Base-by-base conservation (phyloP, 2,888 invertebrate genomes). In the Quadroppia sp. region DNA sequence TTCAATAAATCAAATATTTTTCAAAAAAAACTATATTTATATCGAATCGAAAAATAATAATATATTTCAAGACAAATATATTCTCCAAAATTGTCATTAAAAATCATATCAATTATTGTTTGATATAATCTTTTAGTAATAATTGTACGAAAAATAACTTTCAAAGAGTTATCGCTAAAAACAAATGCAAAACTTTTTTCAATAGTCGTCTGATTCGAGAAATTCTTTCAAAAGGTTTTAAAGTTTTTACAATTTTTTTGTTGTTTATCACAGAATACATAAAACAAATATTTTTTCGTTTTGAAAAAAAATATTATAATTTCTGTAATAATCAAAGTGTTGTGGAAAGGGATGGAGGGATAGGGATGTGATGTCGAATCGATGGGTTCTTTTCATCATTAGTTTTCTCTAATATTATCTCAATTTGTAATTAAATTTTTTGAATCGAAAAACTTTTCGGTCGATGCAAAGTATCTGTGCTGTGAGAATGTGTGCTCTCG, bases 401-500 rank as follows among this genome's bases (percentile, higher is more conserved):
- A 56, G 56, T 28, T 56, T 30, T 56, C n/a, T n/a, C n/a, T 56
- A 28, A 56, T 56, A 56, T 53, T 36, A 36, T 45, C 56, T 1
- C 30, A 30, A 56, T 23, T 56, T 28, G 28, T 56, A 56, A 56
- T 56, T 56, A 56, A 56, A 56, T 56, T 56, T 53, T 56, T 56
- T 28, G 56, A 56, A 56, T 56, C 56, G 28, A 56, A 30, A 56
- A 56, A 56, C 56, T 56, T 56, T 56, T 56, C 28, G 56, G 56
- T 56, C 56, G 56, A 56, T 56, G 13, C 56, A 56, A 30, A 56
- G 15, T 28, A 56, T 28, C 23, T 13, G 28, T 28, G 17, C 45
- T 45, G 36, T 7, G 15, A 45, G 45, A 45, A 45, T 45, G 45
- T 36, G 36, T 9, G n/a, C 15, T 45, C 45, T 56, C 30, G 13